Base-by-base conservation (phyloP, 2,888 invertebrate genomes). In the Euspilapteryx auroguttella region DNA sequence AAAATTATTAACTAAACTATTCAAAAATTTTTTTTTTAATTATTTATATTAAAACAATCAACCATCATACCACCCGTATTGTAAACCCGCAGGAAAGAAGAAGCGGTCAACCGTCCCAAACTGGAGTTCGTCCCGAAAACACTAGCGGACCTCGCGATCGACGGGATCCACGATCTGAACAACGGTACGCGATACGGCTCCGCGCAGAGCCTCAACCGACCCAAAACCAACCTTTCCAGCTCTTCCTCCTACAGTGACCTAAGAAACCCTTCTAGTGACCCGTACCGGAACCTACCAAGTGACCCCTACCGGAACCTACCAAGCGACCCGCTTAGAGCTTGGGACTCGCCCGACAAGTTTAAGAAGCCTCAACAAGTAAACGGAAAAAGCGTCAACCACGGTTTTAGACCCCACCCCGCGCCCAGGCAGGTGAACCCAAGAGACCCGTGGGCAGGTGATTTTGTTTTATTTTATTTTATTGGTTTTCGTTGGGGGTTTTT, bases 81-180 rank as follows among this genome's bases (percentile, higher is more conserved):
- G n/a, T n/a, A n/a, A n/a, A n/a, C n/a, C n/a, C 59, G 9, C 55
- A 91, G 91, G 79, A 90, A 89, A 73, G 88, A 91, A 48, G 94
- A 94, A 63, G 93, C 94, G 34, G 88, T 87, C 42, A 84, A 80
- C 75, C 87, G 91, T 73, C 94, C 94, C 42, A 91, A 91, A 78
- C 54, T 86, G 68, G 93, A 94, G 71, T 95, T 94, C 66, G 84
- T 89, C 49, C 94, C 94, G 49, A 94, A 94, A 80, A 89, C 92
- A 34, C 78, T 94, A 48, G 82, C 88, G 36, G 94, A 94, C 71
- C 82, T 94, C 39, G 83, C 89, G 69, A 86, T 92, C 66, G 91
- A 90, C 58, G 82, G 81, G 49, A 57, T 83, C 50, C 76, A 82
- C 51, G 88, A 89, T 68, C 80, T 84, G 73, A 82, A 77, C 68